A percentile compares a stretch with the other conserved stretches of the same genome.
Evolutionary conservation across 2,888 invertebrate genomes (phyloP).

Genomic region (Agrochola litura): DNA sequence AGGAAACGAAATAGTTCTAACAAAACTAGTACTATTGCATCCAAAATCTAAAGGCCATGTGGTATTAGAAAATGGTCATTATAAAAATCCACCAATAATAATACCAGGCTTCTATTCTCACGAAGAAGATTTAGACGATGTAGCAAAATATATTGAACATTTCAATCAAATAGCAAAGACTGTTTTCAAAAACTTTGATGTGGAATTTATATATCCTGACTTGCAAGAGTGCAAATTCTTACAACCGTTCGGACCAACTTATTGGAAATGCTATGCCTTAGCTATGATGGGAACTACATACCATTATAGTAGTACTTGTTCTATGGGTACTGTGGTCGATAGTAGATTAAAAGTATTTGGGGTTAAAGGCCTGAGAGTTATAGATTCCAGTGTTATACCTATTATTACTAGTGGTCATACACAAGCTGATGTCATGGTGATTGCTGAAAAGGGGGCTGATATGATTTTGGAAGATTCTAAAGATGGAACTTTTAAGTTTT

Average conservation of each 20-base stretch:
- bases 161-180: conserved; percentile 79
- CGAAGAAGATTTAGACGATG: conserved; percentile 84
- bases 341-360: conserved; percentile 82
- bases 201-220: conserved; percentile 67
- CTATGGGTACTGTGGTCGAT: conserved; percentile 64
- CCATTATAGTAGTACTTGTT: conserved; percentile 61
- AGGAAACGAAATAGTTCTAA: conserved; percentile 44
- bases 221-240: conserved; percentile 45
- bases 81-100: conserved; percentile 89
- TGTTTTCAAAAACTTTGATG: conserved; percentile 78
- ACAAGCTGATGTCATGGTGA: conserved; percentile 91
- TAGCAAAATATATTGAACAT: conserved; percentile 78
- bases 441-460: conserved; percentile 89
- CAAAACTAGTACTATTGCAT: conserved; percentile 62
- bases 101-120: conserved; percentile 90
- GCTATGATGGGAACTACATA: conserved; percentile 39
- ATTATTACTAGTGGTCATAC: conserved; percentile 90
- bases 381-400: conserved; percentile 92
- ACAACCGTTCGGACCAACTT: conserved; percentile 13
- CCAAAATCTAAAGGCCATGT: conserved; percentile 89
- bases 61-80: conserved; percentile 87
- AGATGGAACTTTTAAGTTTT: not conserved
- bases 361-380: conserved; percentile 89
- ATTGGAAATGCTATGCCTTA: conserved; percentile 58
- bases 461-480: conserved; percentile 55